phyloP scores from a whole-genome alignment of 2,113 vertebrate species.

The Plecturocebus donacophilus region DNA sequence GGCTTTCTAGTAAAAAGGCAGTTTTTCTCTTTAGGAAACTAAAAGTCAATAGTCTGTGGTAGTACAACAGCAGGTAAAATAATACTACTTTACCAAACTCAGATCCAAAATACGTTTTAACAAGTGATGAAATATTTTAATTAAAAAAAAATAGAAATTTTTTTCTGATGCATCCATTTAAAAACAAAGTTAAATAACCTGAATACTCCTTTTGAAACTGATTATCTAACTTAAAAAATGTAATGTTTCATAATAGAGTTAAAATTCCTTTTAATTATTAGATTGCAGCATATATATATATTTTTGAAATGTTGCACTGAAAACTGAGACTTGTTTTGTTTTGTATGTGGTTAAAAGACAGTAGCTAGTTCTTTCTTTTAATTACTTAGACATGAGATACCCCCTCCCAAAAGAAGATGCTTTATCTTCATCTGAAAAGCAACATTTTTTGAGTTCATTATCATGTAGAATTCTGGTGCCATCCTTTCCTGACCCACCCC shows the following conservation, averaged over 20 bases:
- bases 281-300: constrained; percentile 78
- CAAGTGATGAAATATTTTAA: constrained; percentile 76
- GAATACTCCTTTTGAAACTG: constrained; percentile 74
- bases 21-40: constrained; percentile 84
- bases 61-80: constrained; percentile 81
- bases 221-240: constrained; percentile 71
- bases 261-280: constrained; percentile 73
- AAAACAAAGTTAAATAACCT: constrained; percentile 81
- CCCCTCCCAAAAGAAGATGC: constrained; percentile 19
- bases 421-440: constrained; percentile 55
- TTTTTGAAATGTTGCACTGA: constrained; percentile 62
- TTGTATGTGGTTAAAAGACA: constrained; percentile 50
- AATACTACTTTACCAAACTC: constrained; percentile 78
- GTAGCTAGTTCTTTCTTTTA: constrained; percentile 51
- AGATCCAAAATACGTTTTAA: constrained; percentile 78
- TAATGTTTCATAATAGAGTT: constrained; percentile 76
- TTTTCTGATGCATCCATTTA: constrained; percentile 80
- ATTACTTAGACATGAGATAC: constrained; percentile 44
- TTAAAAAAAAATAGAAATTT: constrained; percentile 78
- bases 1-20: constrained; percentile 82
- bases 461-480: constrained; percentile 43
- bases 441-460: constrained; percentile 49
- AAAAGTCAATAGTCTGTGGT: constrained; percentile 77
- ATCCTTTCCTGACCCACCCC: constrained; percentile 36
- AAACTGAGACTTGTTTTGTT: constrained; percentile 67